These are phyloP conservation scores for Bombus fervidus DNA, from an alignment of 1,140 invertebrate genomes.

Conservation along the genomic window DNA sequence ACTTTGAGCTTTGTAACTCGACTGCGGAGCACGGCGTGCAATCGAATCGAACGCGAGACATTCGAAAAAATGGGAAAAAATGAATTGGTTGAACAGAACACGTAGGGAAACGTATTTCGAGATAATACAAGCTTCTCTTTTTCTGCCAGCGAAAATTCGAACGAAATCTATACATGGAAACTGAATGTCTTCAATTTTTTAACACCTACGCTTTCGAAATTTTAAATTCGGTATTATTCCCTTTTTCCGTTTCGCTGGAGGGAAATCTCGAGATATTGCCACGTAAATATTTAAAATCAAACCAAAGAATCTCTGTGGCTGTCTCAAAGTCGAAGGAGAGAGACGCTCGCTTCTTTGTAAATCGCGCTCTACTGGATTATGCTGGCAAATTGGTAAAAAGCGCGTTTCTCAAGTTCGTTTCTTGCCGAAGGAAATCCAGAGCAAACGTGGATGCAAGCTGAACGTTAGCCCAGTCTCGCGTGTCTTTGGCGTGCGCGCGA, in stretches of 20 bases:
- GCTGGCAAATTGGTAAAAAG: conserved; percentile 35
- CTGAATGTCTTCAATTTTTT: background rate
- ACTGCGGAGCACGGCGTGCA: background rate
- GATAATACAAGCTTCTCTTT: background rate
- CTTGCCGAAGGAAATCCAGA: background rate
- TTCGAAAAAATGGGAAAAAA: background rate
- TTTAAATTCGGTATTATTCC: background rate
- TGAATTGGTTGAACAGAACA: background rate
- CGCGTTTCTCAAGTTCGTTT: conserved; percentile 10
- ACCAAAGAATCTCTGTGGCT: background rate
- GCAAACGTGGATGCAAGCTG: conserved; percentile 7
- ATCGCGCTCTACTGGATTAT: background rate
- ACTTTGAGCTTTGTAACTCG: conserved; percentile 17
- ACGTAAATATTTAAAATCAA: background rate
- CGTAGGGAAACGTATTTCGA: background rate
- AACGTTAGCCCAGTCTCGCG: background rate
- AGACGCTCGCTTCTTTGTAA: background rate
- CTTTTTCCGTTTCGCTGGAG: background rate
- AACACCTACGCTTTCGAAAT: background rate
- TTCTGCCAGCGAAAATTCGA: background rate
- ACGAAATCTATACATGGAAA: background rate
- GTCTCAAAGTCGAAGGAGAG: background rate
- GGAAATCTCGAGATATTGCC: background rate
- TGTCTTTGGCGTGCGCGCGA: background rate
- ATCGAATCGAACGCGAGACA: background rate